These are phyloP conservation scores for Pantelozetes paolii DNA, from an alignment of 2,888 invertebrate genomes.

Conservation along the genomic window DNA sequence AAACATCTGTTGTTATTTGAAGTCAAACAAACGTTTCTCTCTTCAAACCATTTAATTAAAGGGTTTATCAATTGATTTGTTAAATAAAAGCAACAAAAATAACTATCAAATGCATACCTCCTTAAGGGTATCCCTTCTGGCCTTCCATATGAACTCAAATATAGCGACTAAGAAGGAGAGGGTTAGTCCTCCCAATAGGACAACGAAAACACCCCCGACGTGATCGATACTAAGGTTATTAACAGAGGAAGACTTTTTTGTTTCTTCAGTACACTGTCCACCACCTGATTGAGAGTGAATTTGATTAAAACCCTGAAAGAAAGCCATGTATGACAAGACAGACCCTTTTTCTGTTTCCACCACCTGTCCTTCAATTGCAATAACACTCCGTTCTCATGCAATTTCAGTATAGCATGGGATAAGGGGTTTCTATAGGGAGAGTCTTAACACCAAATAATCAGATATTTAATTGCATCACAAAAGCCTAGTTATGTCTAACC, in stretches of 20 bases:
- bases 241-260: slow-evolving; percentile 57
- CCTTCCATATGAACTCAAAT: slow-evolving; percentile 90
- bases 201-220: slow-evolving; percentile 92
- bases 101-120: neutral
- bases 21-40: too few relatives aligned
- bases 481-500: too few relatives aligned
- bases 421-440: slow-evolving; percentile 89
- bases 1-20: neutral
- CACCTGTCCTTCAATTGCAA: slow-evolving; percentile 56
- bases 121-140: slow-evolving; percentile 72
- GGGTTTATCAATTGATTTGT: neutral
- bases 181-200: slow-evolving; percentile 83
- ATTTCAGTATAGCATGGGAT: slow-evolving; percentile 65
- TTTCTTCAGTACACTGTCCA: slow-evolving; percentile 48
- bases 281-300: too few relatives aligned
- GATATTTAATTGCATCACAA: too few relatives aligned
- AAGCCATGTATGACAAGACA: neutral
- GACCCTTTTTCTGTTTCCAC: slow-evolving; percentile 54
- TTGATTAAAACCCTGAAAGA: too few relatives aligned
- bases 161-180: slow-evolving; percentile 87
- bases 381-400: slow-evolving; percentile 56
- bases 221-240: slow-evolving; percentile 85
- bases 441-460: slow-evolving; percentile 55
- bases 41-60: neutral
- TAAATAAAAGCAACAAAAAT: neutral